A percentile compares a stretch with the other conserved stretches of the same genome.
phyloP scores from a whole-genome alignment of 2,113 vertebrate species.

The Crotalus viridis region DNA sequence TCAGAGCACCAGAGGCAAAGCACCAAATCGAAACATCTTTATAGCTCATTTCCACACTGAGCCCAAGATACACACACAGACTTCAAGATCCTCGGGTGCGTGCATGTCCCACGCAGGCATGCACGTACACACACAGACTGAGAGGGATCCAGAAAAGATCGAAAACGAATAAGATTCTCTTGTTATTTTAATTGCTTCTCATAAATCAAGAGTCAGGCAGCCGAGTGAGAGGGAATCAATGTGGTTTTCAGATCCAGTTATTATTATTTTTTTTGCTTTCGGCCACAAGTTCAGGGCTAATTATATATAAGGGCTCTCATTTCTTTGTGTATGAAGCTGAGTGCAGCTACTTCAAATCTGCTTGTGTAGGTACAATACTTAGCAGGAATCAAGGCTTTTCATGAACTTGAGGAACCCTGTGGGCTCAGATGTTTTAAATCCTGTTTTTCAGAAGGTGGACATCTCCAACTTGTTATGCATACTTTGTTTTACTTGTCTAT shows the following conservation, averaged over 20 bases:
- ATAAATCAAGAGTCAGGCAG: background rate
- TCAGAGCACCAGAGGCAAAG: background rate
- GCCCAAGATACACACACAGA: background rate
- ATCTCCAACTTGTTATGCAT: background rate
- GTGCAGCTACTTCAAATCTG: background rate
- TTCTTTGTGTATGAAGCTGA: background rate
- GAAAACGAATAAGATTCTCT: background rate
- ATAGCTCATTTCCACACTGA: background rate
- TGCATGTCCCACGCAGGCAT: background rate
- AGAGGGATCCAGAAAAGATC: background rate
- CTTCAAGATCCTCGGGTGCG: background rate
- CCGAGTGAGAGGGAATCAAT: background rate
- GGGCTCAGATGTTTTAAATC: background rate
- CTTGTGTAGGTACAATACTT: background rate
- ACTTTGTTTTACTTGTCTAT: background rate
- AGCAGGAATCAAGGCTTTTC: background rate
- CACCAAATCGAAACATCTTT: background rate
- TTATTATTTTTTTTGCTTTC: background rate
- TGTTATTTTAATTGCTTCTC: background rate
- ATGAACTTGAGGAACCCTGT: background rate
- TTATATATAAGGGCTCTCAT: background rate
- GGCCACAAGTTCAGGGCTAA: background rate
- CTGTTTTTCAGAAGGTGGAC: background rate
- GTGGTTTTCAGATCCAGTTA: background rate
- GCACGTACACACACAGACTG: background rate